These are phyloP conservation scores for Pseudococcus viburni DNA, from an alignment of 2,888 invertebrate species.

Conservation along the genomic window DNA sequence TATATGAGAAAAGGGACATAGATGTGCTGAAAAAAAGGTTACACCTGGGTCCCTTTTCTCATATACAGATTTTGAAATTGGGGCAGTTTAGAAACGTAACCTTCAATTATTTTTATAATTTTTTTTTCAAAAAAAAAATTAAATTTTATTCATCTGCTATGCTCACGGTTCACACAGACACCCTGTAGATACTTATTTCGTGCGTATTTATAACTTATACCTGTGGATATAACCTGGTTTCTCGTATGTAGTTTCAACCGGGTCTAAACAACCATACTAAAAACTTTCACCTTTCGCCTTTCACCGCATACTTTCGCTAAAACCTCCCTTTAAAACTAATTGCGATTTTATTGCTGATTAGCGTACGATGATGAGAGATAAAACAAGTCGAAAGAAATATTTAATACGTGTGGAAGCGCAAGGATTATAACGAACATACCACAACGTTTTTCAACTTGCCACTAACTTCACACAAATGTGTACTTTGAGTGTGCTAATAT, in stretches of 20 bases:
- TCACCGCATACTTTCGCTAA: neutral
- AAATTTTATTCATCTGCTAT: too few species aligned
- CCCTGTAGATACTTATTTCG: neutral
- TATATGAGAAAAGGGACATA: too few species aligned
- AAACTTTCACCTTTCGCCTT: neutral
- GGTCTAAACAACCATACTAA: neutral
- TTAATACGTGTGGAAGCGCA: neutral
- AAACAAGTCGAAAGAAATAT: constrained; percentile 37
- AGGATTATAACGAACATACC: neutral
- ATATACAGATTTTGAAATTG: too few species aligned
- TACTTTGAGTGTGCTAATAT: constrained; percentile 46
- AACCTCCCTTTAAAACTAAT: neutral
- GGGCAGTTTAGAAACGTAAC: too few species aligned
- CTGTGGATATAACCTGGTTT: neutral
- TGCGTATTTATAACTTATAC: neutral
- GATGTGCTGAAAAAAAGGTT: too few species aligned
- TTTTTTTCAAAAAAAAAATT: too few species aligned
- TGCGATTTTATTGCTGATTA: constrained; percentile 42
- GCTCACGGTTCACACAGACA: too few species aligned
- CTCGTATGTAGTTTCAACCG: neutral
- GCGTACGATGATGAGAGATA: constrained; percentile 11
- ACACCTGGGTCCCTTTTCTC: too few species aligned
- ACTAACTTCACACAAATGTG: constrained; percentile 26
- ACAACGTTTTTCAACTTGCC: constrained; percentile 18
- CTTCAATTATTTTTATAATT: too few species aligned